Conservation (phyloP, 64 coral and sea anemone species). For the Dendrophyllia cribrosa region DNA sequence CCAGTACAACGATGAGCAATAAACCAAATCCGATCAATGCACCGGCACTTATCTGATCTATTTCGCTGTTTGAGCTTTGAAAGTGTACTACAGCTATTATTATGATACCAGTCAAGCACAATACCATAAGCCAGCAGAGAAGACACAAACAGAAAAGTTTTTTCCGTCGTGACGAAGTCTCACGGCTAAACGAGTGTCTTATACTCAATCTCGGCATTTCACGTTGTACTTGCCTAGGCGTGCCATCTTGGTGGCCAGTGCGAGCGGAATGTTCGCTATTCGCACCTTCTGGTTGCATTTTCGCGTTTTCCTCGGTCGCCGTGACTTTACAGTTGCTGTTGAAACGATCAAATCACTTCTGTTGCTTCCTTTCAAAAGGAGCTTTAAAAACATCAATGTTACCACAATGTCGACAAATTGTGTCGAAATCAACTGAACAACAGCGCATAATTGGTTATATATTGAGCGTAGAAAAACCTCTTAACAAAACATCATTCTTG, state of each 20-base stretch:
- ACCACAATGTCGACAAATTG: conserved; percentile 17
- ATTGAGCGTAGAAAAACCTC: not conserved
- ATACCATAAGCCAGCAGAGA: conserved; percentile 23
- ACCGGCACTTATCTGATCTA: conserved; percentile 30
- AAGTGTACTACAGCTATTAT: conserved; percentile 48
- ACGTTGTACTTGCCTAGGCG: not conserved
- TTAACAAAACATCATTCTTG: conserved; percentile 21
- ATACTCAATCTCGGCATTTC: not conserved
- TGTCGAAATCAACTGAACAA: conserved; percentile 26
- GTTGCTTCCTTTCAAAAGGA: not conserved
- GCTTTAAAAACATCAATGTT: not conserved
- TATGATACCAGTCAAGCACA: conserved; percentile 26
- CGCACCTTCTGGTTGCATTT: not conserved
- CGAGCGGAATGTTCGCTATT: conserved; percentile 1
- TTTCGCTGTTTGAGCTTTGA: conserved; percentile 35
- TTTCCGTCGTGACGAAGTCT: not conserved
- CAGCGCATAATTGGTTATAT: conserved; percentile 17
- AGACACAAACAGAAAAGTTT: conserved; percentile 23
- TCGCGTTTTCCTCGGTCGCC: not conserved
- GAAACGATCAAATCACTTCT: not conserved
- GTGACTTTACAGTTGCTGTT: not conserved
- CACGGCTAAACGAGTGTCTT: not conserved
- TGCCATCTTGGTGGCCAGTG: not conserved
- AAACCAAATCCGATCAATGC: conserved; percentile 29
- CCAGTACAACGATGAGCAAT: conserved; percentile 28